A percentile compares a stretch with the other conserved stretches of the same genome.
These are phyloP conservation scores for Stenodema calcarata DNA, from an alignment of 2,888 invertebrate genomes.

Conservation along the genomic window DNA sequence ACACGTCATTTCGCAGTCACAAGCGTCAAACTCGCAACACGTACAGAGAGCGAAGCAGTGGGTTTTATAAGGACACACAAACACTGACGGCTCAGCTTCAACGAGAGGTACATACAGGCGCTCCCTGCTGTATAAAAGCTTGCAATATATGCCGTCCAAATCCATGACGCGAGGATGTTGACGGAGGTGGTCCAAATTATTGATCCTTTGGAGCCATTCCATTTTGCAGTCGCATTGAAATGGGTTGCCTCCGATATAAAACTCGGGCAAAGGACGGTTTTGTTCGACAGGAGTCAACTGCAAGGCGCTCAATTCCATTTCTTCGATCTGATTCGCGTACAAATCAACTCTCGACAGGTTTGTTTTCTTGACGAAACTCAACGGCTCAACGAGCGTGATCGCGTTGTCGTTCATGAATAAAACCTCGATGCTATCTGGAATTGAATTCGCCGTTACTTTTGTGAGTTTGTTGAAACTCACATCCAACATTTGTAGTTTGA, in stretches of 20 bases:
- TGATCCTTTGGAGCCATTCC: constrained; percentile 93
- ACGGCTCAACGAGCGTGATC: constrained; percentile 83
- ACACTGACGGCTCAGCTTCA: constrained; percentile 86
- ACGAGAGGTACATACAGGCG: constrained; percentile 83
- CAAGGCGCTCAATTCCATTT: constrained; percentile 83
- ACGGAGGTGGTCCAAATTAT: constrained; percentile 79
- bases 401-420: constrained; percentile 89
- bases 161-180: constrained; percentile 92
- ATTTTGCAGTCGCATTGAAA: constrained; percentile 94
- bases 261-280: constrained; percentile 80
- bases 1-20: constrained; percentile 97
- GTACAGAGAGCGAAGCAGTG: constrained; percentile 94
- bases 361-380: constrained; percentile 86
- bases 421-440: constrained; percentile 85
- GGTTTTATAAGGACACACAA: constrained; percentile 89
- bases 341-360: constrained; percentile 90
- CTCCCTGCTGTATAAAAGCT: constrained; percentile 83
- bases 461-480: constrained; percentile 89
- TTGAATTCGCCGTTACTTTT: constrained; percentile 75
- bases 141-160: constrained; percentile 87
- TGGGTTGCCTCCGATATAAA: constrained; percentile 93
- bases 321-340: constrained; percentile 89
- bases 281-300: constrained; percentile 81
- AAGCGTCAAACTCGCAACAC: constrained; percentile 95
- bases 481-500: constrained; percentile 82